Percentiles rank a stretch among this genome's conserved stretches.
These are phyloP conservation scores for Conopomorpha cramerella DNA, from an alignment of 1,140 invertebrate species.

Conservation along the genomic window DNA sequence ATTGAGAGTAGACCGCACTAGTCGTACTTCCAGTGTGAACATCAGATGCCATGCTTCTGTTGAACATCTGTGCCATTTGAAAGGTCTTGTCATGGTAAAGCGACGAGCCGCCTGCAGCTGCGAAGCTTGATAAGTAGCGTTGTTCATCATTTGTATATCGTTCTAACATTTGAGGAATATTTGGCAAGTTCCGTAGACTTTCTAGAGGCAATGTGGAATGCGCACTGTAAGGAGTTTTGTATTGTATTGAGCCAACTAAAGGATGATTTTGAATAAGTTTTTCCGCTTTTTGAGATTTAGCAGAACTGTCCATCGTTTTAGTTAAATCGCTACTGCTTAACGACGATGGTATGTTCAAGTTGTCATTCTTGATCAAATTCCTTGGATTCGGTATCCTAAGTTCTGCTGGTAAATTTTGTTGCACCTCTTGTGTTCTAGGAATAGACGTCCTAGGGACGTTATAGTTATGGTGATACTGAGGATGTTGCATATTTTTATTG, in stretches of 20 bases:
- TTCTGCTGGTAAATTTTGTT: slow-evolving; percentile 30
- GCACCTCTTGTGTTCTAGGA: slow-evolving; percentile 26
- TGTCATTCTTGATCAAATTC: slow-evolving; percentile 26
- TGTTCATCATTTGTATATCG: slow-evolving; percentile 63
- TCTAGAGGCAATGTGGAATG: slow-evolving; percentile 40
- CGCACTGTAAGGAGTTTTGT: slow-evolving; percentile 40
- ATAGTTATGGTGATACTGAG: slow-evolving; percentile 33
- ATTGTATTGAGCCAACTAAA: slow-evolving; percentile 26
- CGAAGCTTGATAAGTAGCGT: slow-evolving; percentile 45
- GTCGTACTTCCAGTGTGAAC: slow-evolving; percentile 22
- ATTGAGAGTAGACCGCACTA: slow-evolving; percentile 28
- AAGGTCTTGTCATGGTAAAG: slow-evolving; percentile 54
- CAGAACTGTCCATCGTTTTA: slow-evolving; percentile 25
- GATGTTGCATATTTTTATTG: slow-evolving; percentile 34
- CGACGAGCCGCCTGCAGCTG: slow-evolving; percentile 30
- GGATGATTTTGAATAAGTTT: slow-evolving; percentile 35
- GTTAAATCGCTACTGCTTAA: slow-evolving; percentile 17
- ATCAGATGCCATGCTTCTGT: slow-evolving; percentile 49
- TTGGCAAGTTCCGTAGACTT: slow-evolving; percentile 57
- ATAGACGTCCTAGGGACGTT: slow-evolving; percentile 19
- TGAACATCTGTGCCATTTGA: slow-evolving; percentile 58
- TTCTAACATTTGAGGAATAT: slow-evolving; percentile 65
- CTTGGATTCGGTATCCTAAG: slow-evolving; percentile 42
- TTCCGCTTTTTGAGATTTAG: slow-evolving; percentile 34
- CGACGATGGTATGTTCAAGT: slow-evolving; percentile 15